Percentiles rank a stretch among this genome's conserved stretches.
phyloP scores from a whole-genome alignment of 2,113 vertebrate species.

The Brachirus orientalis region DNA sequence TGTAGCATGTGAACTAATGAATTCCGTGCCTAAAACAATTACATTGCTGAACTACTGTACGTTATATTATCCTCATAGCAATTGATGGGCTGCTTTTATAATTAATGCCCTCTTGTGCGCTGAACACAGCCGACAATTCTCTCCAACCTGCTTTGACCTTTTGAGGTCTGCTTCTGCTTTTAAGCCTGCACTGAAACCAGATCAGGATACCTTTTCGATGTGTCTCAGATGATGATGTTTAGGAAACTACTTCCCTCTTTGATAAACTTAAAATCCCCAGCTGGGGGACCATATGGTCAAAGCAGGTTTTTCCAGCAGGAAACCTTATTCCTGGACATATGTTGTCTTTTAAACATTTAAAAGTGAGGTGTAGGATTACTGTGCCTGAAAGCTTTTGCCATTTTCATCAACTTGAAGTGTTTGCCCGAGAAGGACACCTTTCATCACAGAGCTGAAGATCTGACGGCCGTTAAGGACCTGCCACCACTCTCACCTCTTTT shows the following conservation, averaged over 20 bases:
- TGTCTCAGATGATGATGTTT: slow-evolving; percentile 54
- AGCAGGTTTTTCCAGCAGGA: slow-evolving; percentile 57
- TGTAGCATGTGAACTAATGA: slow-evolving; percentile 1
- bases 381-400: slow-evolving; percentile 32
- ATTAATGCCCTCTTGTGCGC: background rate
- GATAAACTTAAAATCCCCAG: slow-evolving; percentile 56
- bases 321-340: slow-evolving; percentile 63
- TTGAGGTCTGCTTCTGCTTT: slow-evolving; percentile 35
- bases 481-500: slow-evolving; percentile 7
- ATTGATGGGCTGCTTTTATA: slow-evolving; percentile 1
- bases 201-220: slow-evolving; percentile 48
- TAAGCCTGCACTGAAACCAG: slow-evolving; percentile 49
- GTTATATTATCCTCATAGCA: background rate
- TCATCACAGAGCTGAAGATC: slow-evolving; percentile 23
- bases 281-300: slow-evolving; percentile 57
- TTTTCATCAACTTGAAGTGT: slow-evolving; percentile 41
- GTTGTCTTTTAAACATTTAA: slow-evolving; percentile 68
- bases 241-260: slow-evolving; percentile 48
- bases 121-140: slow-evolving; percentile 1
- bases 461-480: slow-evolving; percentile 8
- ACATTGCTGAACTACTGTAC: too few relatives aligned
- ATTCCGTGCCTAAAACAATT: background rate
- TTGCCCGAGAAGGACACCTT: slow-evolving; percentile 17
- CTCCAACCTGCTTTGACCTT: slow-evolving; percentile 51
- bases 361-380: slow-evolving; percentile 56